Base-by-base conservation (phyloP, 1,140 invertebrate species). In the Lucilia sericata region DNA sequence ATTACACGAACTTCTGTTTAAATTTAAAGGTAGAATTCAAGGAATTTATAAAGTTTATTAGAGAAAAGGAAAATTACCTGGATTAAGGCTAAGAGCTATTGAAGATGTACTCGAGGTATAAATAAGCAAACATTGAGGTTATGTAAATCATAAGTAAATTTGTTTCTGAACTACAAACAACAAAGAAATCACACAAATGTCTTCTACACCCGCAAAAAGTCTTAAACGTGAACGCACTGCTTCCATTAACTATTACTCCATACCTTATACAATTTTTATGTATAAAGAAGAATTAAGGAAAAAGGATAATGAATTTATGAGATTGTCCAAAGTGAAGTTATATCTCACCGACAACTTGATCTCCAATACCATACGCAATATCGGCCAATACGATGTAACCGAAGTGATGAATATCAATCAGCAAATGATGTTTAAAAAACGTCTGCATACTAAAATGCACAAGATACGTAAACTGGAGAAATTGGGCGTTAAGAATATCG, bases 341-440 rank as follows among this genome's bases (percentile, higher is more conserved):
- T 87, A 89, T 21, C 75, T 89, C 42, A 89, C 88, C 76, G 88
- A 89, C 36, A 88, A 88, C 47, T 83, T 89, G 47, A 89, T 89
- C 75, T 65, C 87, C 83, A 88, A 89, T 30, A 89, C 88, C 0
- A 89, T 89, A n/a, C 87, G 87, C 19, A 89, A 89, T 5, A 89
- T 89, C 1, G 84, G 86, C 14, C 86, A 88, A 36, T 84, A 86
- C 74, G 87, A 89, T 42, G 87, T 87, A 19, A 83, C 87, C 9
- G 88, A 89, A 83, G 86, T 89, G 13, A 88, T 88, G 87, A 89
- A 88, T 82, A 86, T 89, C 17, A 89, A 88, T 80, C 84, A 85
- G 7, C 88, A 89, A 83, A 88, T 89, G 75, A 83, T 78, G 78
- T 89, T 88, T 85, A 89, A 89, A 82, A 86, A 88, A 13, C 86